Percentiles rank a stretch among this genome's conserved stretches.
phyloP scores from a whole-genome alignment of 2,797 vertebrate genomes.

The Poecilia picta region DNA sequence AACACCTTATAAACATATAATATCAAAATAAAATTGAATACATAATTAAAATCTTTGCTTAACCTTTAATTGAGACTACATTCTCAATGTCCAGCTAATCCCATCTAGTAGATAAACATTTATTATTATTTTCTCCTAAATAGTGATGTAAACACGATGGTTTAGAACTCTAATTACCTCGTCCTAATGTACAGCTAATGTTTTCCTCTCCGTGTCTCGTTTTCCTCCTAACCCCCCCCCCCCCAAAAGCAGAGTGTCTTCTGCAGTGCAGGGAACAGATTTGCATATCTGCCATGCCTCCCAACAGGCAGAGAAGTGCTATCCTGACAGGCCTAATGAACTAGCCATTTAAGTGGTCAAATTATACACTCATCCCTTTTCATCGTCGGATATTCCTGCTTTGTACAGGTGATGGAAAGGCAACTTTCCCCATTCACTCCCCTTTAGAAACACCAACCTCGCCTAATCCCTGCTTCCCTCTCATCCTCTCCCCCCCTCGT shows the following conservation, averaged over 20 bases:
- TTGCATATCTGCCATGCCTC: conserved; percentile 73
- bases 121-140: conserved; percentile 3
- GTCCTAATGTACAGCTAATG: conserved; percentile 16
- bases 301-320: conserved; percentile 71
- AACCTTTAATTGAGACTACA: not conserved
- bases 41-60: not conserved
- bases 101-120: conserved; percentile 3
- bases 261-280: conserved; percentile 50
- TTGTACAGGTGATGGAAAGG: conserved; percentile 81
- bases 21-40: not conserved
- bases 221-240: too few species aligned
- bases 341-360: conserved; percentile 79
- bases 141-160: not conserved
- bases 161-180: conserved; percentile 7
- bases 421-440: conserved; percentile 78
- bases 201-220: conserved; percentile 29
- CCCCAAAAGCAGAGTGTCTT: conserved; percentile 52
- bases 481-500: conserved; percentile 18
- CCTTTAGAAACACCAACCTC: conserved; percentile 70
- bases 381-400: conserved; percentile 76
- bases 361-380: conserved; percentile 81
- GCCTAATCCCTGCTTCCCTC: conserved; percentile 62
- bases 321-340: conserved; percentile 80
- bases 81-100: not conserved
- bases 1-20: conserved; percentile 1